These are phyloP conservation scores for Microcebus ravelobensis DNA, from an alignment of 2,113 vertebrate genomes.

Conservation along the genomic window DNA sequence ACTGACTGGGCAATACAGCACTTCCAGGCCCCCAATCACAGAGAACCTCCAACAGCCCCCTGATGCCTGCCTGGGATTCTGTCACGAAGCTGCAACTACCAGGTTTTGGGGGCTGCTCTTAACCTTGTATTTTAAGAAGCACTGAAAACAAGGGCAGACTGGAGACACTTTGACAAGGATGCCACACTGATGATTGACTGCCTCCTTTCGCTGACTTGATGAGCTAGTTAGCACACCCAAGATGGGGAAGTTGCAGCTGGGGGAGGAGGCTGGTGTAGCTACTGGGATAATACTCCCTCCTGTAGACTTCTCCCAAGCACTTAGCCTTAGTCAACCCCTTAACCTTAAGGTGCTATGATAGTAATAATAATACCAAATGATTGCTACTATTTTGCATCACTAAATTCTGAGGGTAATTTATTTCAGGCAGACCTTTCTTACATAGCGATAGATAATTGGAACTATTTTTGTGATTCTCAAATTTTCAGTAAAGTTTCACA, in stretches of 20 bases:
- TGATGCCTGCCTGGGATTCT: neutral
- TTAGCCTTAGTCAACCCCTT: neutral
- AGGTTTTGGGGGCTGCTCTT: neutral
- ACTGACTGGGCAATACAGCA: neutral
- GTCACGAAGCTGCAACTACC: neutral
- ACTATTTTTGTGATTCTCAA: neutral
- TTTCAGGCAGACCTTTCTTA: neutral
- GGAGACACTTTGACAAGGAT: neutral
- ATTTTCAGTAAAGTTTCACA: neutral
- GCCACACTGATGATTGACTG: too few relatives aligned
- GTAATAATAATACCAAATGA: neutral
- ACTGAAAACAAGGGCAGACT: neutral
- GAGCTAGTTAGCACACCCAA: neutral
- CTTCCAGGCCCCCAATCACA: neutral
- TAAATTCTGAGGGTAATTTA: neutral
- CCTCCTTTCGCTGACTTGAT: neutral
- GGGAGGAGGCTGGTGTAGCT: neutral
- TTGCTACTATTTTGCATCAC: neutral
- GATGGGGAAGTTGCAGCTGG: neutral
- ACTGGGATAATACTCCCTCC: rapidly evolving
- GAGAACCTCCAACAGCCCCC: neutral
- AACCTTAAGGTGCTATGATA: neutral
- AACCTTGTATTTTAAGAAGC: neutral
- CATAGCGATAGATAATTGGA: neutral
- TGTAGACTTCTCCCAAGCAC: neutral